These are phyloP conservation scores for Globicephala melas DNA, from an alignment of 2,113 vertebrate genomes.

Conservation along the genomic window DNA sequence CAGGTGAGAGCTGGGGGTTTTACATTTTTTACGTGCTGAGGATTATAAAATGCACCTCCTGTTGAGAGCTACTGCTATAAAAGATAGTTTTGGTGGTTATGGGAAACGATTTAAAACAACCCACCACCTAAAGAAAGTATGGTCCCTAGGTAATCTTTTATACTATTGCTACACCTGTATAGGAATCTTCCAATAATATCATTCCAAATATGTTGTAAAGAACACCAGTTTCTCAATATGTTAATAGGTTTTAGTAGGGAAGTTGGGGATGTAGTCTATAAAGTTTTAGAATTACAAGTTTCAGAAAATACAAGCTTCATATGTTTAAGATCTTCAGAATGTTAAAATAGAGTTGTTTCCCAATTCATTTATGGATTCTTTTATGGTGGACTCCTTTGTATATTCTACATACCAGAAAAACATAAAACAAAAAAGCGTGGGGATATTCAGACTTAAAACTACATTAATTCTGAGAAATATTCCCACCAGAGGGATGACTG, in stretches of 20 bases:
- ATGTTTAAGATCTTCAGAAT: background rate
- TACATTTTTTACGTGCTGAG: background rate
- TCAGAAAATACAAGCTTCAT: background rate
- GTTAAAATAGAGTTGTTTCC: background rate
- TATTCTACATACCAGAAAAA: background rate
- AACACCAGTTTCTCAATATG: background rate
- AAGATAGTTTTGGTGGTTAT: background rate
- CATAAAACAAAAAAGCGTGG: background rate
- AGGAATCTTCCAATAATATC: background rate
- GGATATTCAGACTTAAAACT: background rate
- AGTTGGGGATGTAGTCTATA: background rate
- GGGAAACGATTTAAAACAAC: background rate
- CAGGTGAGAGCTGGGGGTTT: background rate
- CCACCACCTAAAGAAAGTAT: background rate
- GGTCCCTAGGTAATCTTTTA: background rate
- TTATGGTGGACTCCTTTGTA: background rate
- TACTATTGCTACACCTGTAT: background rate
- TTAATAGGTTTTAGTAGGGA: background rate
- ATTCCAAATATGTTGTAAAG: background rate
- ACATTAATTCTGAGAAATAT: background rate
- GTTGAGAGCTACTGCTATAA: background rate
- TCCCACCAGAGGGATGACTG: background rate
- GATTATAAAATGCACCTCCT: background rate
- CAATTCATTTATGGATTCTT: background rate
- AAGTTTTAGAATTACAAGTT: background rate